Percentiles rank a stretch among this genome's conserved stretches.
Evolutionary conservation across 2,888 invertebrate species (phyloP).

Genomic region (Metellina segmentata): DNA sequence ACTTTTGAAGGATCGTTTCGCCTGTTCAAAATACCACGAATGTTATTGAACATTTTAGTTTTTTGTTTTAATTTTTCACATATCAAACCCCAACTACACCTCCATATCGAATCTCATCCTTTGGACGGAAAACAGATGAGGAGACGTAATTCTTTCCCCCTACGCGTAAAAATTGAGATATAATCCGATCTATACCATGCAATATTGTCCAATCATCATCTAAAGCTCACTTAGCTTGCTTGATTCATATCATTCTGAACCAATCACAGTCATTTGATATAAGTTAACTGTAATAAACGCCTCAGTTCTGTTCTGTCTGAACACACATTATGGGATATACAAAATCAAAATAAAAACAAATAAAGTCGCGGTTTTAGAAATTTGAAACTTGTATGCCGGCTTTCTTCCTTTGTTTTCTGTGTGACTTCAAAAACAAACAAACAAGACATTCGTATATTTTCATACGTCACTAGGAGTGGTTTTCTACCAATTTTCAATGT

Average conservation of each 20-base stretch:
- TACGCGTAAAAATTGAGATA: neutral
- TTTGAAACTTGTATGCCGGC: neutral
- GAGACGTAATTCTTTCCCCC: neutral
- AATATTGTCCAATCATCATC: neutral
- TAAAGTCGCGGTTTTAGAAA: neutral
- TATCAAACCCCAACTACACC: constrained; percentile 11
- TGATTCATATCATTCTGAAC: too few species aligned
- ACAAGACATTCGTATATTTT: neutral
- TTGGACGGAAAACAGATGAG: constrained; percentile 32
- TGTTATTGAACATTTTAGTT: constrained; percentile 55
- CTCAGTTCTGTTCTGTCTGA: neutral
- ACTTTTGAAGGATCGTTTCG: constrained; percentile 52
- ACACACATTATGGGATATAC: neutral
- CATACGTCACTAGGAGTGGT: neutral
- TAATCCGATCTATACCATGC: neutral
- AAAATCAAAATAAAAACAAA: neutral
- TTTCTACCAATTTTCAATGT: neutral
- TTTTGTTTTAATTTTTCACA: neutral
- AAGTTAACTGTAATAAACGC: too few species aligned
- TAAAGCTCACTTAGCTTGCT: neutral
- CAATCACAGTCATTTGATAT: too few species aligned
- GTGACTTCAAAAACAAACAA: neutral
- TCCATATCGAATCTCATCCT: constrained; percentile 16
- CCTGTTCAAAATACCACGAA: constrained; percentile 54
- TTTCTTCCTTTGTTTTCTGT: neutral